Base-by-base conservation (phyloP, 1,140 invertebrate genomes). In the Aphis gossypii region DNA sequence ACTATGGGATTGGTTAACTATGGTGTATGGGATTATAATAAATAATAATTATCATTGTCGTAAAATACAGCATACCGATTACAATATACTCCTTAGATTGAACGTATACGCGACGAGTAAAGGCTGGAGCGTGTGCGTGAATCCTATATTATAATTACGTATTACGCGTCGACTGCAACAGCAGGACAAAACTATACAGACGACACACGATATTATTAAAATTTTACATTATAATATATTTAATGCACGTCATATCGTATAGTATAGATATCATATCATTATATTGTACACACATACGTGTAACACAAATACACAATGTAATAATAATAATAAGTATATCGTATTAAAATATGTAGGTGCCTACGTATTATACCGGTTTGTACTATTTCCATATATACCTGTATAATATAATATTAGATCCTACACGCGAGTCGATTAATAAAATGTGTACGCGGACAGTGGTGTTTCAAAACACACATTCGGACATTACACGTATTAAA, bases 381-480 rank as follows among this genome's bases (percentile, higher is more conserved):
- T 84, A 44, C 38, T 38, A n/a, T 68, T 68, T 82, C 35, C 76
- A 82, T 38, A 82, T 8, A 30, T 76, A 76, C 14, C 11, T 21
- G 20, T 6, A 82, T n/a, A 25, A 76, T 76, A 76, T 30, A 11
- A 76, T 76, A 82, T 83, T 41, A 41, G 38, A 41, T 41, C 38
- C 38, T 41, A 38, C 25, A 7, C 25, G 25, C 11, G 25, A 44
- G 84, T 86, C 41, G 41, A 86, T 86, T 86, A 46, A 48, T 48
- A 51, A 51, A 18, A 48, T 2, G 60, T 68, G n/a, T 18, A 18
- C 18, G 48, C 44, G 14, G 23, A 84, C 38, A 44, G 83, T 48
- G 86, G 83, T 48, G 86, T 87, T 87, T 87, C 86, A 48, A 87
- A 87, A 87, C 46, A 87, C 44, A 87, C 84, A 87, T n/a, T 46